These are phyloP conservation scores for Sebastes fasciatus DNA, from an alignment of 2,113 vertebrate species.

Conservation along the genomic window DNA sequence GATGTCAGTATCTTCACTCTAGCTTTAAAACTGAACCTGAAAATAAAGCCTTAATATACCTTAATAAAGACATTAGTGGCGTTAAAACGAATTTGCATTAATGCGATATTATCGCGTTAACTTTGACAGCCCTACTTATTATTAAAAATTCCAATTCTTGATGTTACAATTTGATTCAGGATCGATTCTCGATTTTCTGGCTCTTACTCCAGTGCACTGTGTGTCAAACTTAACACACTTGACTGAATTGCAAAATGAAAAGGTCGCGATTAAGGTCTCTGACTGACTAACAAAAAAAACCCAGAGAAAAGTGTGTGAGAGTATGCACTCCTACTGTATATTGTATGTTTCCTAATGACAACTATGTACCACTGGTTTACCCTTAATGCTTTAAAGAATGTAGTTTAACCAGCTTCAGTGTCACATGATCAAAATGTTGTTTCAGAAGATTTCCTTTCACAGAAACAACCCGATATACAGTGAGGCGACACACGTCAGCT, in stretches of 20 bases:
- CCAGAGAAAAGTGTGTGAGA: background rate
- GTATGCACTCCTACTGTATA: background rate
- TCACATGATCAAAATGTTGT: background rate
- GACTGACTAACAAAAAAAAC: background rate
- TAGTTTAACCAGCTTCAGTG: background rate
- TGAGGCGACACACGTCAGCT: too few species aligned
- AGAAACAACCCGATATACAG: background rate
- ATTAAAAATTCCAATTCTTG: background rate
- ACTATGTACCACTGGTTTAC: background rate
- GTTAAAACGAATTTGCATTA: too few species aligned
- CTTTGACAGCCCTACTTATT: too few species aligned
- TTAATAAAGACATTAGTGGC: too few species aligned
- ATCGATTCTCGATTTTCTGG: background rate
- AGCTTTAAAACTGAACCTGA: too few species aligned
- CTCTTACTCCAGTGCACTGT: background rate
- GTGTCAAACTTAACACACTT: background rate
- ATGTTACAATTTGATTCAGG: background rate
- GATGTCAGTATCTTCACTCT: too few species aligned
- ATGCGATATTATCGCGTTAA: too few species aligned
- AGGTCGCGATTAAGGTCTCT: background rate
- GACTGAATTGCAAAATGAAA: background rate
- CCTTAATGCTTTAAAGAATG: background rate
- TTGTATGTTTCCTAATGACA: background rate
- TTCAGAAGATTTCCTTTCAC: background rate
- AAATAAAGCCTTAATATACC: too few species aligned